These are phyloP conservation scores for Hemichromis elongatus DNA, from an alignment of 2,113 vertebrate genomes.

Conservation along the genomic window DNA sequence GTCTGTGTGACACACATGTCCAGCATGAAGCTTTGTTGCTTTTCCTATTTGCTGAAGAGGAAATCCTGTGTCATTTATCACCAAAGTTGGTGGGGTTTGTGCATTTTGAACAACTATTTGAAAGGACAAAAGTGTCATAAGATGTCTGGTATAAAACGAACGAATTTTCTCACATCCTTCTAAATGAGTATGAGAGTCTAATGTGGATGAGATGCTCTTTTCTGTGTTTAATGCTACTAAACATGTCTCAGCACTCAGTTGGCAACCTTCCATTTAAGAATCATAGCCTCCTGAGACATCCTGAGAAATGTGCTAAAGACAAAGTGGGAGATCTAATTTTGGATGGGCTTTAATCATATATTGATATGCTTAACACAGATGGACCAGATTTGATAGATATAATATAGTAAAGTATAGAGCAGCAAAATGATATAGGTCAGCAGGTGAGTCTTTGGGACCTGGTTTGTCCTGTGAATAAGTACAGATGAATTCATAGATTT, in stretches of 20 bases:
- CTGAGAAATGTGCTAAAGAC: constrained; percentile 33
- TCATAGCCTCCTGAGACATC: constrained; percentile 29
- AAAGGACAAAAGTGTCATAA: not conserved
- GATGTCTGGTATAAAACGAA: not conserved
- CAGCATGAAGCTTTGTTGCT: constrained; percentile 4
- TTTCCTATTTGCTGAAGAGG: constrained; percentile 45
- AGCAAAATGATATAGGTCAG: not conserved
- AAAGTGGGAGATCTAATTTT: constrained; percentile 36
- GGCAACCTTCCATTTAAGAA: constrained; percentile 25
- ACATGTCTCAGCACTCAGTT: constrained; percentile 23
- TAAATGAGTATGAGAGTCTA: not conserved
- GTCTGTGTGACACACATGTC: not conserved
- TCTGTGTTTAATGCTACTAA: constrained; percentile 16
- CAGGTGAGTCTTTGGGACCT: not conserved
- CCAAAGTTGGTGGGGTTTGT: not conserved
- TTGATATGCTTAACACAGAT: constrained; percentile 6
- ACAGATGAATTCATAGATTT: not conserved
- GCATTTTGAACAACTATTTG: not conserved
- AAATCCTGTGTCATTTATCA: constrained; percentile 50
- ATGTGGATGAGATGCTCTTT: not conserved
- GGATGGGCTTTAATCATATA: constrained; percentile 29
- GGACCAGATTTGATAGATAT: constrained; percentile 10
- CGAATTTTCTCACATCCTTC: not conserved
- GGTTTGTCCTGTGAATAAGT: not conserved
- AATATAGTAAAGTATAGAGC: constrained; percentile 5